These are phyloP conservation scores for Neofelis nebulosa DNA, from an alignment of 2,113 vertebrate species.

Conservation along the genomic window DNA sequence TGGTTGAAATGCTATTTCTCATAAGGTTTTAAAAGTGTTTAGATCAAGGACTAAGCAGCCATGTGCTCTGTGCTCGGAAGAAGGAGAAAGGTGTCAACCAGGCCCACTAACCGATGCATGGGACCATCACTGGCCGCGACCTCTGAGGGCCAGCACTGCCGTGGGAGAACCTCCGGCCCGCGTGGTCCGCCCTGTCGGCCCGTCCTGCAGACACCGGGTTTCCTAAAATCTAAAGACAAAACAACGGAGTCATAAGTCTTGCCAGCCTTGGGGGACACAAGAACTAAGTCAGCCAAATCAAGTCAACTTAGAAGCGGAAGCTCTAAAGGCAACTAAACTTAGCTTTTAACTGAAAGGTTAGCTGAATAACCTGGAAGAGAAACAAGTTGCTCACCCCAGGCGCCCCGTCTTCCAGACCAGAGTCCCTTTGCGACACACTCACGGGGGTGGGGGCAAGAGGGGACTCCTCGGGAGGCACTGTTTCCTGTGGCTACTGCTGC, in stretches of 20 bases:
- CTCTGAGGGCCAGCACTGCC: slow-evolving; percentile 88
- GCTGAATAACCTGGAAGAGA: slow-evolving; percentile 85
- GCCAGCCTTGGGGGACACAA: rapidly evolving
- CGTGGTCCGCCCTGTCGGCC: slow-evolving; percentile 89
- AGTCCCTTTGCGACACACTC: rapidly evolving
- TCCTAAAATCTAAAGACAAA: slow-evolving; percentile 93
- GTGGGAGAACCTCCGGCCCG: slow-evolving; percentile 88
- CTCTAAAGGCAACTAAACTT: slow-evolving; percentile 90
- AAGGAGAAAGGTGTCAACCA: slow-evolving; percentile 28
- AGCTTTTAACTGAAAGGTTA: slow-evolving; percentile 92
- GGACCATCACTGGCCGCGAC: slow-evolving; percentile 88
- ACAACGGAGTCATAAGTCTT: slow-evolving; percentile 76
- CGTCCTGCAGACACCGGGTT: slow-evolving; percentile 90
- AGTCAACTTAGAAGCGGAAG: slow-evolving; percentile 80
- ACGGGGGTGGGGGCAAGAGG: background rate
- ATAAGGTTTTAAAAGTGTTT: rapidly evolving
- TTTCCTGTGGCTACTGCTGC: background rate
- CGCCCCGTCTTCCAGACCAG: background rate
- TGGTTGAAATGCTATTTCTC: background rate
- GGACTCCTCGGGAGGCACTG: background rate
- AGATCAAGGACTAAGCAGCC: background rate
- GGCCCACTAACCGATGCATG: slow-evolving; percentile 94
- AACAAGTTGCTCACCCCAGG: background rate
- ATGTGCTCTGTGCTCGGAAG: background rate
- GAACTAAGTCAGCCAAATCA: slow-evolving; percentile 53